Conservation (phyloP, 1,140 invertebrate genomes). For the Carcinoscorpius rotundicauda region DNA sequence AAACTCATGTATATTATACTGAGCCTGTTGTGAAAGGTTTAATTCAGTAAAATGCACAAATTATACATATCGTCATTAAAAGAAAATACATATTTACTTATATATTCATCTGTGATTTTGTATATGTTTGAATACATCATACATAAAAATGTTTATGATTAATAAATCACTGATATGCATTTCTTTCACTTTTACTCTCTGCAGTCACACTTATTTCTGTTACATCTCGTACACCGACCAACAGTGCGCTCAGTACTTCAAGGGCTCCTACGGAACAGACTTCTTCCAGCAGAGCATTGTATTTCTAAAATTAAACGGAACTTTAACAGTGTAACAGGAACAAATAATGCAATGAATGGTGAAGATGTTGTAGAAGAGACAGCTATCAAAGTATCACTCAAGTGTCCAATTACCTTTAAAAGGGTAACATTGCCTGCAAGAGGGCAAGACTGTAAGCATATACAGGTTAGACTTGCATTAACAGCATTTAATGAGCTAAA, state of each 20-base stretch:
- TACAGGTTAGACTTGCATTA: slow-evolving; percentile 44
- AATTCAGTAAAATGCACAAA: too few relatives aligned
- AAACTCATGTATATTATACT: too few relatives aligned
- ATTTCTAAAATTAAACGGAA: slow-evolving; percentile 92
- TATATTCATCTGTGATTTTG: too few relatives aligned
- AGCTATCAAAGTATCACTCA: slow-evolving; percentile 74
- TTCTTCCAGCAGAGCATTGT: slow-evolving; percentile 82
- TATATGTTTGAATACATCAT: too few relatives aligned
- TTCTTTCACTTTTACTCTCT: slow-evolving; percentile 31
- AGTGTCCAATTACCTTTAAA: slow-evolving; percentile 94
- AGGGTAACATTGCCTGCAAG: slow-evolving; percentile 82
- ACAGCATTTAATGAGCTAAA: too few relatives aligned
- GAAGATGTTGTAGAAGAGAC: slow-evolving; percentile 79
- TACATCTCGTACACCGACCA: slow-evolving; percentile 89
- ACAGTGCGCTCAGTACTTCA: slow-evolving; percentile 85
- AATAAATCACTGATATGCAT: too few relatives aligned
- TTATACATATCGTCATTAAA: too few relatives aligned
- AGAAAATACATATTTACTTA: too few relatives aligned
- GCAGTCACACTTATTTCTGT: slow-evolving; percentile 87
- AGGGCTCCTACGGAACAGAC: slow-evolving; percentile 71
- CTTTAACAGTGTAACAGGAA: slow-evolving; percentile 50
- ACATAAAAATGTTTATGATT: too few relatives aligned
- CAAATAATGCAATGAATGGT: slow-evolving; percentile 28
- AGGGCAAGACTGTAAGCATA: slow-evolving; percentile 91
- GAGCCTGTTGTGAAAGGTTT: too few relatives aligned